Conservation (phyloP, 2,113 vertebrate species). For the Elgaria multicarinata region DNA sequence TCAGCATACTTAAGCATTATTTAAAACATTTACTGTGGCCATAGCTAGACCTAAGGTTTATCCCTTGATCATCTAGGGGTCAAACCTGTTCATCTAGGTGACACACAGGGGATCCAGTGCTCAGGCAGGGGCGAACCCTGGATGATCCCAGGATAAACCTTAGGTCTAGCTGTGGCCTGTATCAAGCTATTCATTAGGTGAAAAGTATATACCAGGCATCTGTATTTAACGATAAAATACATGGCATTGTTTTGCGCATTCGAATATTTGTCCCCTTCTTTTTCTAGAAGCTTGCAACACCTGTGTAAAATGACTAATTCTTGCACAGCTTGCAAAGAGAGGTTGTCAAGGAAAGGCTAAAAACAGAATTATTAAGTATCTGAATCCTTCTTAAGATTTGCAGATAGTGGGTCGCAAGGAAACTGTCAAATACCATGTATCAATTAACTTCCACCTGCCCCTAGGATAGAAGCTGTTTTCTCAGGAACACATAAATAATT, state of each 20-base stretch:
- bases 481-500: constrained; percentile 67
- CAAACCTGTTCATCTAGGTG: too few species aligned
- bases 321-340: constrained; percentile 13
- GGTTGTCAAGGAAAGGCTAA: constrained; percentile 25
- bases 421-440: constrained; percentile 46
- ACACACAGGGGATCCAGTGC: too few species aligned
- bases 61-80: too few species aligned
- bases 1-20: not conserved
- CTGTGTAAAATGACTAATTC: not conserved
- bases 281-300: constrained; percentile 2
- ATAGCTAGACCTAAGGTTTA: too few species aligned
- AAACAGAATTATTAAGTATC: constrained; percentile 60
- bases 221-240: not conserved
- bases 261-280: constrained; percentile 22
- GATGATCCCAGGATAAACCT: too few species aligned
- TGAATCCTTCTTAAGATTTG: constrained; percentile 21
- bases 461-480: constrained; percentile 52
- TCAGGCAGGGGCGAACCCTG: too few species aligned
- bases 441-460: constrained; percentile 61
- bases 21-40: too few species aligned
- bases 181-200: not conserved
- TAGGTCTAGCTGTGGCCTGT: not conserved
- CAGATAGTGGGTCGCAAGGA: constrained; percentile 36
- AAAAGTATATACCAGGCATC: not conserved
- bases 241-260: not conserved